Evolutionary conservation across 2,113 vertebrate species (phyloP).

Genomic region (Heloderma charlesbogerti): DNA sequence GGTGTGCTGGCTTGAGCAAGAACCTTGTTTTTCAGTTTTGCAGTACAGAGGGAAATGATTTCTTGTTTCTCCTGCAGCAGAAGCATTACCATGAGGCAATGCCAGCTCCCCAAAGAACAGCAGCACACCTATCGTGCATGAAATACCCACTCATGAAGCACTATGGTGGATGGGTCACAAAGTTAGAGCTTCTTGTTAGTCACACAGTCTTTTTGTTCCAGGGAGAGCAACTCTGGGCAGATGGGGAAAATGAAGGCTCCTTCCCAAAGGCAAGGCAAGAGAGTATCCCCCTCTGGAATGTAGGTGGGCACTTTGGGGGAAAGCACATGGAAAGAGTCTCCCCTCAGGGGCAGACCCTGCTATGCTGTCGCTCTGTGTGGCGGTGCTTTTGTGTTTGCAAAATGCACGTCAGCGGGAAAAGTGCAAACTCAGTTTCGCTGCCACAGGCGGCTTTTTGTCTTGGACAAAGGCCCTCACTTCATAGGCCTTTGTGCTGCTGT

Average conservation of each 20-base stretch:
- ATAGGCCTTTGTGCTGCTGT: slow-evolving; percentile 76
- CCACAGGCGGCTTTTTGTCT: slow-evolving; percentile 77
- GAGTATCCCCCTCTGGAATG: neutral
- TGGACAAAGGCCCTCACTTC: slow-evolving; percentile 75
- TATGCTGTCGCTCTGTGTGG: slow-evolving; percentile 40
- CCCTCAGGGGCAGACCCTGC: slow-evolving; percentile 15
- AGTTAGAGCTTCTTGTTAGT: neutral
- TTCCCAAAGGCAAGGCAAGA: neutral
- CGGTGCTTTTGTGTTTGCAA: slow-evolving; percentile 68
- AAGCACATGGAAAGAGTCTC: slow-evolving; percentile 13
- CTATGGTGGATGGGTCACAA: neutral
- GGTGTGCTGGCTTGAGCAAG: neutral
- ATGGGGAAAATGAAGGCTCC: neutral
- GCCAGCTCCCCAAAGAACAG: neutral
- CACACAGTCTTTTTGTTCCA: neutral
- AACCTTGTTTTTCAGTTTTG: neutral
- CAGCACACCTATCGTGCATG: neutral
- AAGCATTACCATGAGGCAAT: neutral
- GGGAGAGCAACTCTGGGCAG: neutral
- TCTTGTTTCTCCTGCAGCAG: no score
- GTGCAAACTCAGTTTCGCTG: slow-evolving; percentile 76
- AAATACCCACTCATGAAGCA: neutral
- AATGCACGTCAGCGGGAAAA: slow-evolving; percentile 76
- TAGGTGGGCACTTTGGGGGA: neutral
- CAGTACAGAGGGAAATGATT: neutral